Conservation (phyloP, 2,113 vertebrate genomes). For the Podarcis muralis region DNA sequence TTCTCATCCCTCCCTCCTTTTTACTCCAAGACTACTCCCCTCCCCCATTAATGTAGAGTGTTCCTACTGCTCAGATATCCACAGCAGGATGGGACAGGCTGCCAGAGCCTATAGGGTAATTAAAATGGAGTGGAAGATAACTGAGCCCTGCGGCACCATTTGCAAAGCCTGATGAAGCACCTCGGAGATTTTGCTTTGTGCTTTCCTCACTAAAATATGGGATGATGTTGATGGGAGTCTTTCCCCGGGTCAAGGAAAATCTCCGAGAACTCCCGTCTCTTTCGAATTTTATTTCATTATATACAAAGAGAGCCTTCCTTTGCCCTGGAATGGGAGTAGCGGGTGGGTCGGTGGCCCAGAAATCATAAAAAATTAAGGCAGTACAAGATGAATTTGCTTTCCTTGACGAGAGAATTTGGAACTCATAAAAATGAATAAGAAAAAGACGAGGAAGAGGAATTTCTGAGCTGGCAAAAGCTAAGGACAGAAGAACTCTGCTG, state of each 20-base stretch:
- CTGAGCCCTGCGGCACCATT: neutral
- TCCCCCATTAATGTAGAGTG: neutral
- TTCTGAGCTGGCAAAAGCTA: neutral
- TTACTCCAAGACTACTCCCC: neutral
- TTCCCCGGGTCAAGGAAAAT: neutral
- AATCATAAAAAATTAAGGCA: conserved; percentile 4
- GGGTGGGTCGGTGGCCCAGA: neutral
- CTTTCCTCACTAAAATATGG: neutral
- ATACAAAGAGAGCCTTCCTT: too few species aligned
- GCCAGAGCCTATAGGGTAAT: neutral
- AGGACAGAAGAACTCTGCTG: neutral
- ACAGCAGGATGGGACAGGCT: neutral
- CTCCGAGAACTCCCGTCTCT: neutral
- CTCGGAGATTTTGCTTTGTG: neutral
- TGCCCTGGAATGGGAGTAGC: neutral
- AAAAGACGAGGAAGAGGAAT: neutral
- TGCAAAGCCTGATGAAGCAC: neutral
- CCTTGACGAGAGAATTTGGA: neutral
- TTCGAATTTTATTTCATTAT: too few species aligned
- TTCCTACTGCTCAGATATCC: neutral
- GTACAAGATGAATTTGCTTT: neutral
- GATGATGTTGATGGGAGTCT: neutral
- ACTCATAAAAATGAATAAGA: neutral
- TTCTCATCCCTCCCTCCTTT: neutral
- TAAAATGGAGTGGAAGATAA: neutral